Evolutionary conservation across 2,888 invertebrate species (phyloP).

Genomic region (Erpobdella octoculata): DNA sequence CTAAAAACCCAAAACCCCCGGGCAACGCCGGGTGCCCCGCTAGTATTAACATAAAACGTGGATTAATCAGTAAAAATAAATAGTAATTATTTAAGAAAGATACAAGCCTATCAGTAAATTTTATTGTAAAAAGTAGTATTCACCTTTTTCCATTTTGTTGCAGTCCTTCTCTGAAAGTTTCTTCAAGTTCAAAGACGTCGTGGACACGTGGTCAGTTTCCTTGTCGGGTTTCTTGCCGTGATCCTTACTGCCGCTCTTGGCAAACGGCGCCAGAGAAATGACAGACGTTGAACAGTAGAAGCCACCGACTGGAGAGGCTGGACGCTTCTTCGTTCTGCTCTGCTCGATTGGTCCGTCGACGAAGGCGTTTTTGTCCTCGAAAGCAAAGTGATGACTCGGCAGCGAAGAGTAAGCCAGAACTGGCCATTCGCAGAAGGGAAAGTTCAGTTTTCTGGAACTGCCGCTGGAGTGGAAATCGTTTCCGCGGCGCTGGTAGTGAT

Average conservation of each 20-base stretch:
- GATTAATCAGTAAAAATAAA: no score
- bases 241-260: not conserved
- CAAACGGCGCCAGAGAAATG: slow-evolving; percentile 11
- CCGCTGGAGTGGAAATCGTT: not conserved
- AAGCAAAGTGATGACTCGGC: slow-evolving; percentile 10
- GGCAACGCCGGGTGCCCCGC: no score
- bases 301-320: slow-evolving; percentile 27
- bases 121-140: no score
- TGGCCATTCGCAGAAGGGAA: slow-evolving; percentile 30
- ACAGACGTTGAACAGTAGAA: slow-evolving; percentile 30
- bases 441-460: slow-evolving; percentile 22
- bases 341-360: not conserved
- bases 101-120: no score
- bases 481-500: slow-evolving; percentile 1
- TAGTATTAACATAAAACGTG: no score
- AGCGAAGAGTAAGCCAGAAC: slow-evolving; percentile 25
- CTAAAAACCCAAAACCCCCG: no score
- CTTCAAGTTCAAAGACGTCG: not conserved
- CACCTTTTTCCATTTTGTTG: no score
- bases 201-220: not conserved
- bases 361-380: not conserved
- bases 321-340: not conserved
- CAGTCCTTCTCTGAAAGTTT: not conserved
- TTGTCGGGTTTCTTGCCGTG: slow-evolving; percentile 15
- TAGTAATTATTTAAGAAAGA: no score